These are phyloP conservation scores for Tamias sibiricus DNA, from an alignment of 2,113 vertebrate species.

Conservation along the genomic window DNA sequence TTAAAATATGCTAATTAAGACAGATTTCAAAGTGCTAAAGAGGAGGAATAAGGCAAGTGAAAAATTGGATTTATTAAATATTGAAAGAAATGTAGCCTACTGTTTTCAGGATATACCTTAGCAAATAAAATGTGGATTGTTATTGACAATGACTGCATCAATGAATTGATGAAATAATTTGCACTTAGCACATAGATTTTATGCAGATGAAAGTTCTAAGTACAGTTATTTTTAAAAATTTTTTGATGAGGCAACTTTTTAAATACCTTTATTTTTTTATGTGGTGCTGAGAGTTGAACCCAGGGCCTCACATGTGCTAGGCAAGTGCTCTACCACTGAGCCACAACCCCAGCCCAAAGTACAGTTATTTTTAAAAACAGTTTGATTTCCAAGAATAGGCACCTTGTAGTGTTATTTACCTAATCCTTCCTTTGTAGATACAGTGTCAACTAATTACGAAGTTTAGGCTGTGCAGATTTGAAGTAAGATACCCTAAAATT, in stretches of 20 bases:
- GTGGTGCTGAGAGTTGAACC: too few relatives aligned
- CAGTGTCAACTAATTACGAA: constrained; percentile 13
- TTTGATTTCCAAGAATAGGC: neutral
- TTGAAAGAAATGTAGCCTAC: constrained; percentile 26
- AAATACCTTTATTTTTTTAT: too few relatives aligned
- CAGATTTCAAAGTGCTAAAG: neutral
- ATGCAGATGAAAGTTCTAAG: constrained; percentile 19
- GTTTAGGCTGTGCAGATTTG: constrained; percentile 25
- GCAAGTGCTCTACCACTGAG: too few relatives aligned
- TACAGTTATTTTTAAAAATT: too few relatives aligned
- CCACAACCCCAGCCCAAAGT: neutral
- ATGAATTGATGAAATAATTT: constrained; percentile 62
- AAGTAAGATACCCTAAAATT: constrained; percentile 52
- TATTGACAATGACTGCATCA: constrained; percentile 30
- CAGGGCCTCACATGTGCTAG: too few relatives aligned
- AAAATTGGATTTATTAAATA: constrained; percentile 49
- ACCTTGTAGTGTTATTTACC: neutral
- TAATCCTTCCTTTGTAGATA: constrained; percentile 53
- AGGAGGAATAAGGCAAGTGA: constrained; percentile 41
- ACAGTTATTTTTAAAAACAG: constrained; percentile 19
- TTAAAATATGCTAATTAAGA: constrained; percentile 59
- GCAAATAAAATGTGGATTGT: constrained; percentile 46
- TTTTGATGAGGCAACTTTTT: too few relatives aligned
- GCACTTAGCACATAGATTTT: constrained; percentile 34
- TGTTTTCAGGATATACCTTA: constrained; percentile 12